Base-by-base conservation (phyloP, 2,888 invertebrate genomes). In the Exocentrus adspersus region DNA sequence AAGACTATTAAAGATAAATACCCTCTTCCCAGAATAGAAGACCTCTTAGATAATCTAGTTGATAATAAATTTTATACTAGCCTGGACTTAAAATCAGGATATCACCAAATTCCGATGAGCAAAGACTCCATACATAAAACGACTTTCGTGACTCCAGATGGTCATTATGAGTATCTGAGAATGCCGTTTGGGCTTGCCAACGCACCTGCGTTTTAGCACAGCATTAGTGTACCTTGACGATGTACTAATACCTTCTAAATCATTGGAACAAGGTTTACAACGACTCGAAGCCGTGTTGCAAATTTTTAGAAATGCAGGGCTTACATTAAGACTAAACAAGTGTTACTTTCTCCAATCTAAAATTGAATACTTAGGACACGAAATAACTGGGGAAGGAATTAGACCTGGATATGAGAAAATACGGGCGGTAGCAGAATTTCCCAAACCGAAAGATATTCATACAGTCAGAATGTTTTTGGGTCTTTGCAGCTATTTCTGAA, bases 171-270 rank as follows among this genome's bases (percentile, higher is more conserved):
- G 41, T 62, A 32, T 14, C 19, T 66, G 28, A n/a, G 41, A 4
- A 42, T 67, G 45, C 42, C 53, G 1, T 62, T 62, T 60, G 62
- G 62, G 3, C 21, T 69, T 5, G 50, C 37, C 3, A 69, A 69
- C 19, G 67, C 67, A 6, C 66, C 66, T 63, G 9, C 60, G 63
- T 42, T 64, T 24, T 14, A 17, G 19, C 4, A 62, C 43, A 9
- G 64, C 54, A 1, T 9, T 68, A 42, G 62, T 42, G 6, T 64
- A 71, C 43, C 12, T 70, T 30, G 67, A 71, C 37, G 60, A 65
- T 32, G 45, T 71, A 5, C 30, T 70, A 20, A 46, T 63, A 52
- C 67, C 65, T 3, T 51, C 51, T 6, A 67, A 12, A 67, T 62
- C 12, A 42, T 5, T 37, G 5, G 37, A 37, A 37, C 37, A 37